Conservation (phyloP, 2,888 invertebrate genomes). For the Acanthosepion esculentum region DNA sequence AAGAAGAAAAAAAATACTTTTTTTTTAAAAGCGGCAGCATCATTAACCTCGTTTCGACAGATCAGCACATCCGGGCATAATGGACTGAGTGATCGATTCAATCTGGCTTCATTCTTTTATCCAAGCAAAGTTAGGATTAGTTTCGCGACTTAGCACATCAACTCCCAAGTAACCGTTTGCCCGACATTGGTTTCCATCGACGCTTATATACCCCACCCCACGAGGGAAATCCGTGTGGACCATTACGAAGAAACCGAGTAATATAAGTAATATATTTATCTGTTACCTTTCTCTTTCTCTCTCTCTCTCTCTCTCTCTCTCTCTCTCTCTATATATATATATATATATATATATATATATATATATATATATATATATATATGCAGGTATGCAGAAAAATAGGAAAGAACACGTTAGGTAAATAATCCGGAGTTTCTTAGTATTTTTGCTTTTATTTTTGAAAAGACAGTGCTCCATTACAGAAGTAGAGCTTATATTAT, state of each 20-base stretch:
- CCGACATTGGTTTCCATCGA: neutral
- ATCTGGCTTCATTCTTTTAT: neutral
- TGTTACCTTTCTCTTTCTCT: too few relatives aligned
- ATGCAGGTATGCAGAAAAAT: too few relatives aligned
- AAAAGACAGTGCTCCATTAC: too few relatives aligned
- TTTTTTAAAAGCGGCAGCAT: neutral
- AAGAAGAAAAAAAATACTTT: neutral
- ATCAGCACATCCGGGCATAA: neutral
- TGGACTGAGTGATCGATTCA: neutral
- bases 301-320: too few relatives aligned
- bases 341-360: too few relatives aligned
- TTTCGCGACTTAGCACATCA: neutral
- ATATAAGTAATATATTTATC: neutral
- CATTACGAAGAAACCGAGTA: neutral
- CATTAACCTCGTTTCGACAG: constrained; percentile 20
- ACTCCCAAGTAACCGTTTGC: neutral
- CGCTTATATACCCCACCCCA: neutral
- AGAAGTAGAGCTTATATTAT: too few relatives aligned
- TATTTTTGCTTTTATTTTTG: too few relatives aligned
- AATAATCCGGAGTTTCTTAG: too few relatives aligned
- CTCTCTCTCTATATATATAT: too few relatives aligned
- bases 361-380: too few relatives aligned
- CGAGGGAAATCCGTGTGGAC: neutral
- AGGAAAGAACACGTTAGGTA: too few relatives aligned
- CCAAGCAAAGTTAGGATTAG: neutral